A percentile compares a stretch with the other conserved stretches of the same genome.
Evolutionary conservation across 2,888 invertebrate genomes (phyloP).

Genomic region (Perizoma affinitatum): DNA sequence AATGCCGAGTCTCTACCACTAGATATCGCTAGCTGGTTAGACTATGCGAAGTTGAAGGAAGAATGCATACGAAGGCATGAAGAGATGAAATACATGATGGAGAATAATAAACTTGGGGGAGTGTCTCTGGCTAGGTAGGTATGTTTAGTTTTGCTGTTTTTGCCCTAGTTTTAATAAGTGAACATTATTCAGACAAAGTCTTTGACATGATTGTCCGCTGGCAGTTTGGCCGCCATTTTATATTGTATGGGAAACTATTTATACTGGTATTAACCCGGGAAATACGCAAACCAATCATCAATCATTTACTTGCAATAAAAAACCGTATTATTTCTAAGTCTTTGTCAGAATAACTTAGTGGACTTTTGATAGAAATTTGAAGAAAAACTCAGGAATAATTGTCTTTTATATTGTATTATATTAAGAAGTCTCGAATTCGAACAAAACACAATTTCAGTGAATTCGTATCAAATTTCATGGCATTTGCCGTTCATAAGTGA

Average conservation of each 20-base stretch:
- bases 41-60: conserved; percentile 83
- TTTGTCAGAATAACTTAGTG: conserved; percentile 6
- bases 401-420: no score
- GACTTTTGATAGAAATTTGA: no score
- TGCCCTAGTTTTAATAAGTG: conserved; percentile 1
- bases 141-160: conserved; percentile 39
- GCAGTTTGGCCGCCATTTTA: no score
- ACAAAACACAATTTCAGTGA: no score
- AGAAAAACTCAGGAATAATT: no score
- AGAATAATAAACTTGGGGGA: conserved; percentile 60
- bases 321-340: not conserved
- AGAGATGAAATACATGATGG: conserved; percentile 68
- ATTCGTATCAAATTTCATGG: no score
- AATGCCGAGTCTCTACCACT: conserved; percentile 73
- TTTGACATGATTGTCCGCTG: not conserved
- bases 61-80: conserved; percentile 79
- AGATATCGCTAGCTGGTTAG: conserved; percentile 82
- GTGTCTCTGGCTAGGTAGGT: conserved; percentile 66
- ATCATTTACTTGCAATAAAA: no score
- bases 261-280: no score
- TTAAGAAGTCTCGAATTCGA: no score
- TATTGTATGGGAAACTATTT: no score
- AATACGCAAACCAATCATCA: no score
- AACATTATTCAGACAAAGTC: conserved; percentile 9
- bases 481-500: no score